Evolutionary conservation across 2,888 invertebrate genomes (phyloP), one percentile per base, ranked within the genome.

Genomic region (Drosophila neoperkinsi): DNA sequence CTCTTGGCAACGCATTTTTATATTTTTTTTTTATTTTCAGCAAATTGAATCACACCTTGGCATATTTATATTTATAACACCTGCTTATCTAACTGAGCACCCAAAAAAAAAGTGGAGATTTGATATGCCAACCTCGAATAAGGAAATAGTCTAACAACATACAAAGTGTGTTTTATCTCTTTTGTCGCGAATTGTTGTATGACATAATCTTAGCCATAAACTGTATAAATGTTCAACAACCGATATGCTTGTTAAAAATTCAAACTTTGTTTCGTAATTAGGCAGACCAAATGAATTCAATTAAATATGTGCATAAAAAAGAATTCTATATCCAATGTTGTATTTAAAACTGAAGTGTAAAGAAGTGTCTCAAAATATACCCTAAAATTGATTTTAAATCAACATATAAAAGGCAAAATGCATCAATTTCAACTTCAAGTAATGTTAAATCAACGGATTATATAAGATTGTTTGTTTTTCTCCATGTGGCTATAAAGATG

Each of bases 1-100:
- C 6, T 21, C 3, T 18, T 13, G 5, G 31, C 57, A 21, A 11
- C 49, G 4, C 3, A 10, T 21, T 73, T 76, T 73, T 78, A 53
- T 73, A 63, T 43, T 4, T 2, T 41, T 41, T 6, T 58, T 58
- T 50, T 21, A 9, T 43, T 71, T 41, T 60, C 3, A 4, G 30
- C 41, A 25, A 41, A 25, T 33, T 1, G 28, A 41, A 11, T n/a
- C 51, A 34, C n/a, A 67, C 73, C 67, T 68, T 68, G 78, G 61
- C 64, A 64, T 49, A 58, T 13, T 46, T 73, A n/a, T 28, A 4
- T 49, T 38, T 70, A 70, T 70, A n/a, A 6, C 10, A 16, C 6
- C 3, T n/a, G 50, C 58, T 77, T 74, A 77, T 77, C 74, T 73
- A 30, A n/a, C 5, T 21, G 2, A 33, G 36, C 10, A 7, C n/a